These are phyloP conservation scores for Craniophora ligustri DNA, from an alignment of 2,888 invertebrate genomes.

Conservation along the genomic window DNA sequence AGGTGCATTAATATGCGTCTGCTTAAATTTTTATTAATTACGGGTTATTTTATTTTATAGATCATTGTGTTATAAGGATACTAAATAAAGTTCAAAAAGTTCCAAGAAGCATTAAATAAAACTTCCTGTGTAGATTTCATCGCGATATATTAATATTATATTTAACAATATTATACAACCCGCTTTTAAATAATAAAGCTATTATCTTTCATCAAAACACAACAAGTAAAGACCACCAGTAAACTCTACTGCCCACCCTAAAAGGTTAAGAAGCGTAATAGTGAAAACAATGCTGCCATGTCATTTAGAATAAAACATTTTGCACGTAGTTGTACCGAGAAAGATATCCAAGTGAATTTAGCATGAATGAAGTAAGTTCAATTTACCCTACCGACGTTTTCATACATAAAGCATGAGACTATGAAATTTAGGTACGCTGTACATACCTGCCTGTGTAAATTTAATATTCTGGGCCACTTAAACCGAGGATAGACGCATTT, in stretches of 20 bases:
- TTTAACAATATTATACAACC: no score
- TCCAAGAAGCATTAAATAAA: no score
- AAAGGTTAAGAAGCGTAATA: conserved; percentile 14
- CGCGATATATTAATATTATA: no score
- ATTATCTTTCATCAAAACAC: background rate
- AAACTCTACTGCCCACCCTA: conserved; percentile 4
- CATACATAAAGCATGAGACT: conserved; percentile 75
- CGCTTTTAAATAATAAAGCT: background rate
- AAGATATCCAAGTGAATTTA: conserved; percentile 66
- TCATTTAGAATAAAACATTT: conserved; percentile 53
- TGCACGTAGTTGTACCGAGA: conserved; percentile 54
- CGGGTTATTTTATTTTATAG: no score
- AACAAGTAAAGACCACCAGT: conserved; percentile 4
- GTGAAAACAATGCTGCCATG: conserved; percentile 45
- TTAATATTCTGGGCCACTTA: conserved; percentile 45
- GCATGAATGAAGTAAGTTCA: conserved; percentile 62
- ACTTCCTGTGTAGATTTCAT: no score
- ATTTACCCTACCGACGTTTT: conserved; percentile 60
- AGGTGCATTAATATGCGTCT: no score
- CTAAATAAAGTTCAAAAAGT: no score
- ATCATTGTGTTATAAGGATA: no score
- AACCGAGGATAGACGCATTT: conserved; percentile 28
- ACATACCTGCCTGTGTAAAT: conserved; percentile 55
- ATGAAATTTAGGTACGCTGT: conserved; percentile 51
- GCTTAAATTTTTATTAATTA: no score